Evolutionary conservation across 2,797 vertebrate species (phyloP), one percentile per base, ranked within the genome.

Genomic region (Furcifer pardalis): DNA sequence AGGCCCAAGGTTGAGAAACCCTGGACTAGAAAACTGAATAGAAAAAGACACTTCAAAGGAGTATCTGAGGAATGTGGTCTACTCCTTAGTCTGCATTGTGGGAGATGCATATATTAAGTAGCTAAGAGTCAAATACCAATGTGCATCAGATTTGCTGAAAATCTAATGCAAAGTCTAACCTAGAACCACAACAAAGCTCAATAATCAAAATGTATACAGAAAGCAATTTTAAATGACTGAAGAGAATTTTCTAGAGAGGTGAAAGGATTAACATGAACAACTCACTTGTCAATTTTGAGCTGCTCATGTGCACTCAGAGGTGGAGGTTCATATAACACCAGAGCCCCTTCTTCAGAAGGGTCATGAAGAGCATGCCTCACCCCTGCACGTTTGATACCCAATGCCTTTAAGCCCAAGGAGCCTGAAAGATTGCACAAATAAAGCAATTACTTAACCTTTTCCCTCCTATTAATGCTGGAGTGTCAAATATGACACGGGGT

Each of bases 241-340:
- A 30, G 21, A 77, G 1, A 62, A 75, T 3, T 65, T 21, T 60
- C 49, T 46, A 5, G 56, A 23, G 1, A 3, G 13, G 40, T 25
- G 6, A 35, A 2, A 3, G 35, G 10, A 7, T 62, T n/a, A 60
- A 80, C 77, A 86, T 23, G 88, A 27, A 42, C 86, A 71, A 97
- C 98, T 89, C 95, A 99, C 98, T 98, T 99, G 91, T 99, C 98
- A 83, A 97, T 96, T 96, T 98, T 99, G 93, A 99, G 96, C 82
- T 97, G 97, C 77, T 99, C 97, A 13, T 99, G 98, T 87, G 96
- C 93, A 2, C 96, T 97, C 77, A 99, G 92, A 7, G 52, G 87
- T 0, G 97, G 97, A 25, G 99, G 99, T 85, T 98, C 97, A 0
- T 97, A 99, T 8, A 99, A 96, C 88, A 99, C 97, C 94, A 99